Evolutionary conservation across 2,888 invertebrate species (phyloP), one percentile per base, ranked within the genome.

Genomic region (Penaeus monodon): DNA sequence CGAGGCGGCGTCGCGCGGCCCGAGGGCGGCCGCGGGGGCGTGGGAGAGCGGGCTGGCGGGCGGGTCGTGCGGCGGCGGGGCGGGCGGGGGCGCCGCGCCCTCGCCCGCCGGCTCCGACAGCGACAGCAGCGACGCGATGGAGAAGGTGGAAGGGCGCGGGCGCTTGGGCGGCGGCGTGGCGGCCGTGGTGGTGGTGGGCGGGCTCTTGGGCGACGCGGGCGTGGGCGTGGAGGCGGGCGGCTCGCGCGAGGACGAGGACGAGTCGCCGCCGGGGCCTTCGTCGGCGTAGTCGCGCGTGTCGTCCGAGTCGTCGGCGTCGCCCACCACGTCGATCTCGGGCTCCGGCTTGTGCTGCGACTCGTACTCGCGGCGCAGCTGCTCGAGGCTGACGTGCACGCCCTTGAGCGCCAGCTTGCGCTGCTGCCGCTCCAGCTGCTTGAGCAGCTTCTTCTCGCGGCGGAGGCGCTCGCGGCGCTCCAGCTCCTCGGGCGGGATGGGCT

Each of bases 341-440:
- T 89, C 89, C 2, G 87, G 88, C 73, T 90, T 88, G 86, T 92
- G 95, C 92, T 96, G 96, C 22, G 96, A 95, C 91, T 97, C 94
- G 94, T 97, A 97, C 92, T 97, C 97, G 78, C 96, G 94, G 91
- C 96, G 95, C 81, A 97, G 93, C 6, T 97, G 96, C 91, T 97
- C 96, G 89, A 97, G 93, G 92, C 97, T 97, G 38, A 97, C 97
- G 29, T 96, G 95, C 91, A 97, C 97, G 91, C 97, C 97, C 93
- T 97, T 97, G 81, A 96, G 96, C 86, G 97, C 95, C 88, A 98
- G 94, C 92, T 98, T 98, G 91, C 97, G 94, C 91, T 98, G 98
- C 93, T 97, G 97, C 85, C 97, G 94, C 92, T 98, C 97, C 91
- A 98, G 94, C 90, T 97, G 96, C 93, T 98, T 98, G 92, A 96